Percentiles rank a stretch among this genome's conserved stretches.
Conservation (phyloP, 2,113 vertebrate species). For the Neolamprologus falcicula region DNA sequence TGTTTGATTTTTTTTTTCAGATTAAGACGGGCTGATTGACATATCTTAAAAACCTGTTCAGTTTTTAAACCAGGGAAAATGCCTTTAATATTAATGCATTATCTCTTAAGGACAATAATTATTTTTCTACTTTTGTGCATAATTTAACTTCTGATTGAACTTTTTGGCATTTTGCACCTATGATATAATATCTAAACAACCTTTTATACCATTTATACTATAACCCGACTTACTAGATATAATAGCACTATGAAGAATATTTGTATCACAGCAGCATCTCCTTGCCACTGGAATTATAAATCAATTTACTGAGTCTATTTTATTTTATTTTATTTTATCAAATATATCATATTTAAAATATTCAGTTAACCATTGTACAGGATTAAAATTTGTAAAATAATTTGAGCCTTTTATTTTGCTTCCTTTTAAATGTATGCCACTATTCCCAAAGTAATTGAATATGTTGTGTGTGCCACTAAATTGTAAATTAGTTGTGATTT, state of each 20-base stretch:
- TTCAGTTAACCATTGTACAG: background rate
- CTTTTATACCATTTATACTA: background rate
- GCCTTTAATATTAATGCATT: background rate
- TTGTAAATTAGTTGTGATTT: background rate
- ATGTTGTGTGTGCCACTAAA: background rate
- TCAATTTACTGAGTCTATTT: background rate
- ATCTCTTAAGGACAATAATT: background rate
- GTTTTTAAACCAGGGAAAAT: background rate
- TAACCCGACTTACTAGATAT: background rate
- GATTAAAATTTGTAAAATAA: background rate
- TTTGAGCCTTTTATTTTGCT: background rate
- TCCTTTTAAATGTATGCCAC: background rate
- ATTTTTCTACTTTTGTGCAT: background rate
- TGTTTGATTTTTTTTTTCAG: background rate
- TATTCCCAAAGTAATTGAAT: background rate
- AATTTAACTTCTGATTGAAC: background rate
- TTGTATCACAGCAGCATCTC: background rate
- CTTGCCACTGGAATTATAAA: background rate
- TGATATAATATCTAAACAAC: background rate
- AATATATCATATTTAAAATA: background rate
- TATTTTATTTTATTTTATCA: background rate
- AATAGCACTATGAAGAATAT: background rate
- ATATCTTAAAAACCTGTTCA: background rate
- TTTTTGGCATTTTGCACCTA: background rate
- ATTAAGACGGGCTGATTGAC: background rate